Evolutionary conservation across 2,888 invertebrate genomes (phyloP).

Genomic region (Thymelicus sylvestris): DNA sequence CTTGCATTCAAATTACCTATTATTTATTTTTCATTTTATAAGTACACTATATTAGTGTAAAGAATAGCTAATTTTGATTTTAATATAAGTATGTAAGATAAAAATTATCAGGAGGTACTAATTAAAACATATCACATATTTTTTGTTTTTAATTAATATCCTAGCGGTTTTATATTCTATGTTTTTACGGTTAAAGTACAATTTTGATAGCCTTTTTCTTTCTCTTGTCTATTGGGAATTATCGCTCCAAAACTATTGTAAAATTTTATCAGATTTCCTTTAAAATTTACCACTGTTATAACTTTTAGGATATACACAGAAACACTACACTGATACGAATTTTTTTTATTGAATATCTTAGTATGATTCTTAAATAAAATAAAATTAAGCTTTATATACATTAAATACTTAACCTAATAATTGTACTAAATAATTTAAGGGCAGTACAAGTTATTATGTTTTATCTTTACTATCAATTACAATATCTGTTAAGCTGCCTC

Average conservation of each 20-base stretch:
- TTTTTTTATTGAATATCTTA: not conserved
- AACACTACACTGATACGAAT: too few relatives aligned
- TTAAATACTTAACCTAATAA: conserved; percentile 54
- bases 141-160: conserved; percentile 43
- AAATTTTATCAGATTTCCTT: too few relatives aligned
- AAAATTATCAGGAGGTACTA: conserved; percentile 61
- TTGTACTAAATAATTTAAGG: conserved; percentile 57
- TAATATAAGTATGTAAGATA: conserved; percentile 59
- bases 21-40: conserved; percentile 48
- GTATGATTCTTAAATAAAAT: conserved; percentile 7
- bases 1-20: conserved; percentile 21
- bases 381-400: conserved; percentile 40
- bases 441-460: conserved; percentile 65
- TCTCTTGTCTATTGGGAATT: too few relatives aligned
- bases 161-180: not conserved
- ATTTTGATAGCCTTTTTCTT: too few relatives aligned
- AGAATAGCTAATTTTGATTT: conserved; percentile 59
- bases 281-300: too few relatives aligned
- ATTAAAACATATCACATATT: conserved; percentile 61
- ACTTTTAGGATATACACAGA: too few relatives aligned
- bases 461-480: conserved; percentile 80
- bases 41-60: conserved; percentile 84
- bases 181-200: too few relatives aligned
- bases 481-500: conserved; percentile 78
- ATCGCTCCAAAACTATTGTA: too few relatives aligned